Evolutionary conservation across 64 coral and sea anemone genomes (phyloP), one percentile per base, ranked within the genome.

Genomic region (Actinia equina): DNA sequence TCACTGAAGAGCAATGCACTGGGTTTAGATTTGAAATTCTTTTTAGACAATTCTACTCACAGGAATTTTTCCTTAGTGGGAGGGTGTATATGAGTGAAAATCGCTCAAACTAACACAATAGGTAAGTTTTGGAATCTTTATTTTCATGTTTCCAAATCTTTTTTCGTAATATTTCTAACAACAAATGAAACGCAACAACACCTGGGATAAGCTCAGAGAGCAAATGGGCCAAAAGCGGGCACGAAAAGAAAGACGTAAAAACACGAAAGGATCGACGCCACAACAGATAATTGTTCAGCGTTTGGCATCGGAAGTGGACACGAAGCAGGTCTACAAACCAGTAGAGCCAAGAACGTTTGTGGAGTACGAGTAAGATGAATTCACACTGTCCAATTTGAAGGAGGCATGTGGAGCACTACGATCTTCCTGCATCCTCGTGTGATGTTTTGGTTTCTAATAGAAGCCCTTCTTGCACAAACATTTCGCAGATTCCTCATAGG

Each of bases 391-490:
- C 27, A 89, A 89, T 58, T 58, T 89, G 23, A 89, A 89, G 80
- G 42, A 45, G 51, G 89, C 82, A 37, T 85, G 89, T 83, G 89
- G 76, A 59, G 45, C 87, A 82, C 54, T 89, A 81, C 62, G 52
- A 59, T 26, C 49, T 44, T 79, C 77, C 87, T 15, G 87, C 62
- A 23, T 59, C 17, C 30, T 63, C 76, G 55, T 89, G 87, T 78
- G 87, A 89, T 61, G 59, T 89, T 56, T 44, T 89, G 78, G 77
- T 89, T 11, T 89, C 87, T 19, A 89, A 89, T 78, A 89, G 80
- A 44, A 77, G 77, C n/a, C 87, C 87, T 44, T 89, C 87, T 10
- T 89, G 87, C 79, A 89, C 87, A 57, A 88, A 88, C 55, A 80
- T 88, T 42, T 71, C 67, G 43, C 85, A 86, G 53, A 86, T 86